Conservation (phyloP, 2,888 invertebrate species). For the Parnassius apollo region DNA sequence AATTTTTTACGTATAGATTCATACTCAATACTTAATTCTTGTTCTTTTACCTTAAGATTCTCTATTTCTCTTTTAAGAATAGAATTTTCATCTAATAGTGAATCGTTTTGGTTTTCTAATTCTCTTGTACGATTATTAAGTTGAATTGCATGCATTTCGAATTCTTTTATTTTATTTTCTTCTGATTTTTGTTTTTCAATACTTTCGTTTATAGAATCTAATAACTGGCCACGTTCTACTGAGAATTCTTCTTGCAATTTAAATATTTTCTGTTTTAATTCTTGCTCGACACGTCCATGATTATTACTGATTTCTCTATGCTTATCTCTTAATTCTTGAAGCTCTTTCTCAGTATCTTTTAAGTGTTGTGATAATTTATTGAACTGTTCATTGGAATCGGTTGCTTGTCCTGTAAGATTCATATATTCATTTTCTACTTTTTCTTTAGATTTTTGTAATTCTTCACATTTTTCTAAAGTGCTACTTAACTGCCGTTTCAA, state of each 20-base stretch:
- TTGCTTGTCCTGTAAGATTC: conserved; percentile 80
- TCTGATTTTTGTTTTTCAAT: conserved; percentile 59
- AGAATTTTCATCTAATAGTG: conserved; percentile 66
- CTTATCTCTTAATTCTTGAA: conserved; percentile 75
- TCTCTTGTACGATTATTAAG: conserved; percentile 52
- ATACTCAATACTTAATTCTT: conserved; percentile 58
- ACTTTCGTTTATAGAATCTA: conserved; percentile 59
- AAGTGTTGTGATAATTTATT: conserved; percentile 78
- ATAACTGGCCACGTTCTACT: conserved; percentile 58
- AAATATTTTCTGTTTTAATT: conserved; percentile 70
- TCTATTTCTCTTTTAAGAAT: conserved; percentile 69
- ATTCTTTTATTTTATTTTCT: conserved; percentile 60
- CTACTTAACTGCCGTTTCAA: conserved; percentile 79
- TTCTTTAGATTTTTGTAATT: conserved; percentile 79
- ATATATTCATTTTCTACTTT: conserved; percentile 82
- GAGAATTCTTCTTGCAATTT: conserved; percentile 69
- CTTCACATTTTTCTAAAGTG: conserved; percentile 79
- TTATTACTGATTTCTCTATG: conserved; percentile 66
- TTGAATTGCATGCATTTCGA: conserved; percentile 51
- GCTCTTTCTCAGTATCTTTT: conserved; percentile 79
- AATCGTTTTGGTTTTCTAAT: conserved; percentile 57
- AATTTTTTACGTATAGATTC: conserved; percentile 61
- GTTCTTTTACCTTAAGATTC: conserved; percentile 60
- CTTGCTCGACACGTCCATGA: conserved; percentile 70
- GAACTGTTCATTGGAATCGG: conserved; percentile 82